Base-by-base conservation (phyloP, 1,140 invertebrate species). In the Papilio xuthus region DNA sequence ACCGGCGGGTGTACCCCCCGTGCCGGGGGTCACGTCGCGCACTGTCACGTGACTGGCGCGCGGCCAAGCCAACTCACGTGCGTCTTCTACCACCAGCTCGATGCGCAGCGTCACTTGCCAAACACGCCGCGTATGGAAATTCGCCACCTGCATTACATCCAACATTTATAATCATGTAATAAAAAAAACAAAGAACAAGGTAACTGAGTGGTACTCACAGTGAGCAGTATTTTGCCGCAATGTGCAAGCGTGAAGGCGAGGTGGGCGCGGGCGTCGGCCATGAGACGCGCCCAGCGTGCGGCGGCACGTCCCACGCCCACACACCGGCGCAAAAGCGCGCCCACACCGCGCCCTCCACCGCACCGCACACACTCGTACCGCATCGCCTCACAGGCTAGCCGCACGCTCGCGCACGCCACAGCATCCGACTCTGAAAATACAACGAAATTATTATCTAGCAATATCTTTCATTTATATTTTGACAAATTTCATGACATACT, bases 51-150 rank as follows among this genome's bases (percentile, higher is more conserved):
- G 67, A 10, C 37, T n/a, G 4, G 87, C 91, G 15, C 85, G 78
- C 28, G 88, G 88, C 82, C 83, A 88, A 3, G 88, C 83, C 7
- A 42, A 78, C 71, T 78, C 78, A 12, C 72, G 71, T 12, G 78
- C 83, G 41, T 82, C 82, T 12, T 83, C 86, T 37, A 81, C 81
- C 74, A 78, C 81, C 69, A 91, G 78, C 79, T 85, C 84, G 0
- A 91, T 56, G 9, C 71, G 76, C 79, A 92, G 82, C 2, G 71
- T 78, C 80, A 91, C 83, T 78, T 91, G 89, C 88, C 88, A 91
- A 3, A 92, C 88, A 0, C 86, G 85, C 4, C 90, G 86, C 0
- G 91, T 84, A 0, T 86, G 86, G 4, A 91, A 67, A 75, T 90
- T 91, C n/a, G 88, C 91, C 79, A 92, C 91, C 90, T 92, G 78